phyloP scores from a whole-genome alignment of 1,140 invertebrate species.

The Hyles euphorbiae region DNA sequence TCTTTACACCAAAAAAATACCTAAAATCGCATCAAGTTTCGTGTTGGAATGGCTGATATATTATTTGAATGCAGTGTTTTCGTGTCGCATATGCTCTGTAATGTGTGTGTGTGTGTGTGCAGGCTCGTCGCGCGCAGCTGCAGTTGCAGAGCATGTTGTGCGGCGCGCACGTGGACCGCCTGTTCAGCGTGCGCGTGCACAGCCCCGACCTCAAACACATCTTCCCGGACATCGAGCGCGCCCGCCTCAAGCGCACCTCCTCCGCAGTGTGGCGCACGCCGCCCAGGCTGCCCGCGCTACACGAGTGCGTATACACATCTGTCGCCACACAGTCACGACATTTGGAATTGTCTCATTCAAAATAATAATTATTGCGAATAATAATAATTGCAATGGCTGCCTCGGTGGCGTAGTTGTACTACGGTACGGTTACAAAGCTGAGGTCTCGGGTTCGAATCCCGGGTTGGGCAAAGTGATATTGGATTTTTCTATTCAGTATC shows the following conservation, averaged over 20 bases:
- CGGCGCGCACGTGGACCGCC: slow-evolving; percentile 62
- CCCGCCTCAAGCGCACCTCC: slow-evolving; percentile 80
- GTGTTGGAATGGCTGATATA: no score
- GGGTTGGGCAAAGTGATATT: no score
- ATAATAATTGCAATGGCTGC: no score
- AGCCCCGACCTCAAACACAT: slow-evolving; percentile 80
- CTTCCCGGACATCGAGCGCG: slow-evolving; percentile 80
- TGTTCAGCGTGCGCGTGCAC: slow-evolving; percentile 79
- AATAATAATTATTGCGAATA: no score
- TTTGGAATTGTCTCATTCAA: no score
- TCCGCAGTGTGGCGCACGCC: slow-evolving; percentile 83
- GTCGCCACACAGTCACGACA: no score
- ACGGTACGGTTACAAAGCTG: no score
- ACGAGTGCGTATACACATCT: slow-evolving; percentile 18
- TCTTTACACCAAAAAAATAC: no score
- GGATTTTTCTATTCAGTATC: no score
- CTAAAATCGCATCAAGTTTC: no score
- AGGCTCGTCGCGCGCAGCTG: slow-evolving; percentile 29
- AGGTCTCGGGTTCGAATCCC: no score
- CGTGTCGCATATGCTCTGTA: not conserved
- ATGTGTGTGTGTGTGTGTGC: not conserved
- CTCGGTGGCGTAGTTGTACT: no score
- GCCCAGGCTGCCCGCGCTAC: slow-evolving; percentile 49
- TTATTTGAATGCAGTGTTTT: not conserved
- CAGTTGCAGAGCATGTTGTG: slow-evolving; percentile 23